Evolutionary conservation across 1,140 invertebrate species (phyloP).

Genomic region (Delia radicum): DNA sequence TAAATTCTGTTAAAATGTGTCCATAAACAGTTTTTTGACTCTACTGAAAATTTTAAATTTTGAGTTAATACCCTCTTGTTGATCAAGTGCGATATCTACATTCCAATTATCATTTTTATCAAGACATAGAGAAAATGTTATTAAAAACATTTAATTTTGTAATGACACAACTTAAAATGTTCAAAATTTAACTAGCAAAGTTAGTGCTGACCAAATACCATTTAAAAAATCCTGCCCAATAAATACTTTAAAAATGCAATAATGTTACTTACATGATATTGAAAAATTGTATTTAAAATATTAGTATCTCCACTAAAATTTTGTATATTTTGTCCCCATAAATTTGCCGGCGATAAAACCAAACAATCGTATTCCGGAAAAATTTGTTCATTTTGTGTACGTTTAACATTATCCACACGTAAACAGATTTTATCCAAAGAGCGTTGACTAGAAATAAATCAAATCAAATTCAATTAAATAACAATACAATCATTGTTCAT

Average conservation of each 20-base stretch:
- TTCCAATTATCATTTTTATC: no score
- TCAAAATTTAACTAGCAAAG: no score
- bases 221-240: neutral
- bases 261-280: conserved; percentile 69
- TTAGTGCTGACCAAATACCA: no score
- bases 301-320: conserved; percentile 75
- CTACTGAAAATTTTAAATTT: no score
- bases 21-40: no score
- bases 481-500: neutral
- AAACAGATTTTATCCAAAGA: conserved; percentile 81
- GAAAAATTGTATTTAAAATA: conserved; percentile 77
- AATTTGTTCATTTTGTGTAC: conserved; percentile 61
- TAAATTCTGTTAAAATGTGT: no score
- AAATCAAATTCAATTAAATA: conserved; percentile 25
- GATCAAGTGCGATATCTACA: no score
- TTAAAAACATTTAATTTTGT: no score
- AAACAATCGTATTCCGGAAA: conserved; percentile 91
- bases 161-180: no score
- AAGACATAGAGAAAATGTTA: no score
- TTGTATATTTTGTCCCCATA: conserved; percentile 84
- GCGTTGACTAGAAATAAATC: conserved; percentile 60
- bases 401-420: conserved; percentile 79
- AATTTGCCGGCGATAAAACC: conserved; percentile 88
- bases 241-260: neutral
- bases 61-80: no score